Base-by-base conservation (phyloP, 2,888 invertebrate species). In the Ashinkailepas kermadecensis region DNA sequence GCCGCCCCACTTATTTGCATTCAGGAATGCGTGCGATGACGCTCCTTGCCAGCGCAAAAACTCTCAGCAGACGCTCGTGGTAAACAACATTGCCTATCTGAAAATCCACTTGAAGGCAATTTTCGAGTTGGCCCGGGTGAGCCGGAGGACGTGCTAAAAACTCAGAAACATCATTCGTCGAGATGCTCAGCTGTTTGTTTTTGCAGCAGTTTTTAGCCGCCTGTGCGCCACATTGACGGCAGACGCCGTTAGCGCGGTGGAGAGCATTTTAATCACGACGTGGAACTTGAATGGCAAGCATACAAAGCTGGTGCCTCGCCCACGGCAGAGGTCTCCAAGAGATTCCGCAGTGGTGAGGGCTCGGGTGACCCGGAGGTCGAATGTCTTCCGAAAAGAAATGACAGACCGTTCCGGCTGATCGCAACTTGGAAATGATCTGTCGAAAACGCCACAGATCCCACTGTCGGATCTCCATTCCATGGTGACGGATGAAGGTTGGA, bases 131-230 rank as follows among this genome's bases (percentile, higher is more conserved):
- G 25, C 3, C 15, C 25, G 10, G 59, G 15, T 67, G 25, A 25
- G 25, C 25, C 13, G 67, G 25, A 25, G 4, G 67, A 13, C 25
- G 67, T 25, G 25, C 25, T 39, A 39, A 11, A 67, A 67, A 23
- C 67, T 11, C 13, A 25, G 25, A 7, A 12, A 10, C 67, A 67
- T 67, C 67, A 11, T 23, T 67, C 67, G 67, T 25, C 67, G 25
- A 25, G 13, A 67, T 25, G 67, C 25, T 23, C 67, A 67, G 67
- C 67, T 67, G 67, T 67, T 67, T 23, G 67, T 67, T 67, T 67
- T 67, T 67, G 25, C 25, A 12, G 25, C 23, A 25, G 10, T 67
- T 67, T 67, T 67, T 10, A 67, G 23, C 25, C 67, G 1, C 25
- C 67, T 2, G 18, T 23, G 25, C 25, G 67, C 67, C 25, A 25